A percentile compares a stretch with the other conserved stretches of the same genome.
Evolutionary conservation across 1,140 invertebrate genomes (phyloP).

Genomic region (Heliconius hewitsoni): DNA sequence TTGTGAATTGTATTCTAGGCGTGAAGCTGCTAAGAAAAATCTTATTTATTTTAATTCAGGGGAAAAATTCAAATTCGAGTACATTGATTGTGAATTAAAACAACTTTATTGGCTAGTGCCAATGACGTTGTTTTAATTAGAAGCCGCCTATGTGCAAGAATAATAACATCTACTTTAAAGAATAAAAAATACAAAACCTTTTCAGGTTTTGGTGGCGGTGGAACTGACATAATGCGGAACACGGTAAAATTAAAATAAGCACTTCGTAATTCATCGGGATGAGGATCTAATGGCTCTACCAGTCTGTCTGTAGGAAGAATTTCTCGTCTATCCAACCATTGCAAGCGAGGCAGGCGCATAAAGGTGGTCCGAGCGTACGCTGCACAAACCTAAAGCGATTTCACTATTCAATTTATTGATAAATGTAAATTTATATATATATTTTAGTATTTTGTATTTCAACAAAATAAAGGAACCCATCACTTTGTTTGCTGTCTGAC

Average conservation of each 20-base stretch:
- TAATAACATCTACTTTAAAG: background rate
- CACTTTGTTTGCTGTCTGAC: no score
- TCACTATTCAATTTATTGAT: background rate
- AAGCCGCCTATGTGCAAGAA: no score
- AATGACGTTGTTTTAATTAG: no score
- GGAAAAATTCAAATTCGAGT: no score
- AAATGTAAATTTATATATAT: no score
- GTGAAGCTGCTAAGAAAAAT: no score
- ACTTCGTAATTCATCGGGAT: conserved; percentile 67
- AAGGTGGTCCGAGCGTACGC: conserved; percentile 58
- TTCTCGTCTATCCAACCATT: conserved; percentile 65
- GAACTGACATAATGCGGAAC: conserved; percentile 67
- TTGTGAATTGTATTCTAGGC: no score
- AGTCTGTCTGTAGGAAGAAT: conserved; percentile 51
- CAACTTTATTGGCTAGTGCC: no score
- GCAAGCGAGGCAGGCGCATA: conserved; percentile 49
- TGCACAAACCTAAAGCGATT: conserved; percentile 50
- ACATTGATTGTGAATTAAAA: no score
- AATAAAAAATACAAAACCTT: conserved; percentile 50
- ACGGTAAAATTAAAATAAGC: conserved; percentile 69
- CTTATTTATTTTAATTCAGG: no score
- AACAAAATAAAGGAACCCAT: no score
- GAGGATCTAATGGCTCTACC: conserved; percentile 52
- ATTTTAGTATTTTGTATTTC: no score
- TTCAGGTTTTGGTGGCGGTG: conserved; percentile 68